Conservation (phyloP, 2,797 vertebrate genomes). For the Calcarius lapponicus region DNA sequence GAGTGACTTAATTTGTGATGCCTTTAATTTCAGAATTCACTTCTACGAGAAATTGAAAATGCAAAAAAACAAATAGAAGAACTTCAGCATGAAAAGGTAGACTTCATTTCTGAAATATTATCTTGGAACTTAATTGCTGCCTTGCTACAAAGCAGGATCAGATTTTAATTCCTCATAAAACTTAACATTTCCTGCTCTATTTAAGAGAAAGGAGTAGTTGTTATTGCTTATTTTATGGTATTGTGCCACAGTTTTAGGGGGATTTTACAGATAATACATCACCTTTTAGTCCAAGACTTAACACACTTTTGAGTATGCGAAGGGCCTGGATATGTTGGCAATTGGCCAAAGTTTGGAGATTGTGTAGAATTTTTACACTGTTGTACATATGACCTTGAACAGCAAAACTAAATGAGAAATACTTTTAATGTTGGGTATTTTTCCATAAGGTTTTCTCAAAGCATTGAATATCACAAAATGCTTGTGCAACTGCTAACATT, state of each 20-base stretch:
- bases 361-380: not conserved
- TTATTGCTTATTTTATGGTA: not conserved
- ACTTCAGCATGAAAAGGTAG: conserved; percentile 95
- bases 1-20: not conserved
- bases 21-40: conserved; percentile 82
- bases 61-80: conserved; percentile 94
- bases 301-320: not conserved
- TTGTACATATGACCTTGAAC: not conserved
- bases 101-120: not conserved
- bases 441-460: not conserved
- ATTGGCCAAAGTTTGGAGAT: not conserved
- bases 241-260: not conserved
- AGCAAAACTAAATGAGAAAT: not conserved
- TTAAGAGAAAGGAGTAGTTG: not conserved
- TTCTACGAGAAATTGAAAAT: conserved; percentile 91
- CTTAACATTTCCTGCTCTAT: not conserved
- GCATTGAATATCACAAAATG: not conserved
- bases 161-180: not conserved
- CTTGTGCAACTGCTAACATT: not conserved
- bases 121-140: not conserved
- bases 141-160: not conserved
- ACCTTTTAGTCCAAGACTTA: not conserved
- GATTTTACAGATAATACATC: not conserved
- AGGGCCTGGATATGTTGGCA: not conserved
- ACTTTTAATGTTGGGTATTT: not conserved